Base-by-base conservation (phyloP, 2,113 vertebrate species). In the Todiramphus chloris region DNA sequence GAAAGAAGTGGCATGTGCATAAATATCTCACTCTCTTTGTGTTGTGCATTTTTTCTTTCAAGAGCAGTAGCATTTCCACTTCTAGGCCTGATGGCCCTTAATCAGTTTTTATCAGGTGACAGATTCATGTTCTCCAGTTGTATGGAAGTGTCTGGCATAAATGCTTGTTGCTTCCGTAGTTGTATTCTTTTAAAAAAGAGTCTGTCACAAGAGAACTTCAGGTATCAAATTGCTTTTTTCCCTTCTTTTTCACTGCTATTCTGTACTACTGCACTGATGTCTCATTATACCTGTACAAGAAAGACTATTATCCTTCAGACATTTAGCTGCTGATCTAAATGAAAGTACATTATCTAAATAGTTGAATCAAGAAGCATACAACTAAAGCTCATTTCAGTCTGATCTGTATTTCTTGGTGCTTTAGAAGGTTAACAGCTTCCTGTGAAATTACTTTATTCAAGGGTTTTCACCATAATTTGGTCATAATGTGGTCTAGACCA, bases 311-410 rank as follows among this genome's bases (percentile, higher is more conserved):
- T 94, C 75, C 87, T 83, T 95, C 93, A 96, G 50, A 59, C 75
- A 9, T 97, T 97, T 96, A 96, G 69, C 93, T 97, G 94, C 93
- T 96, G 92, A 97, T 95, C 93, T 96, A 97, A 97, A 97, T 95
- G 95, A 94, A 97, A 97, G 94, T 90, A 95, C 96, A 96, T 93
- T 94, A 95, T 95, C 87, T 97, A 97, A 97, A 88, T 95, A 94
- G 94, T 95, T 97, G 97, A 97, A 97, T 97, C 95, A 97, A 96
- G 88, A 82, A 96, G 80, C 94, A 95, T 74, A 95, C 72, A 96
- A 94, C 81, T 83, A 83, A 95, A 96, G 70, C 92, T 91, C 88
- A 96, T 97, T 97, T 96, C 94, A 96, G 53, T 37, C 58, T 96
- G 90, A 97, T 97, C 95, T 97, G 84, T 97, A 95, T 95, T 96